Base-by-base conservation (phyloP, 2,888 invertebrate species). In the Cataglyphis rosenhaueri region DNA sequence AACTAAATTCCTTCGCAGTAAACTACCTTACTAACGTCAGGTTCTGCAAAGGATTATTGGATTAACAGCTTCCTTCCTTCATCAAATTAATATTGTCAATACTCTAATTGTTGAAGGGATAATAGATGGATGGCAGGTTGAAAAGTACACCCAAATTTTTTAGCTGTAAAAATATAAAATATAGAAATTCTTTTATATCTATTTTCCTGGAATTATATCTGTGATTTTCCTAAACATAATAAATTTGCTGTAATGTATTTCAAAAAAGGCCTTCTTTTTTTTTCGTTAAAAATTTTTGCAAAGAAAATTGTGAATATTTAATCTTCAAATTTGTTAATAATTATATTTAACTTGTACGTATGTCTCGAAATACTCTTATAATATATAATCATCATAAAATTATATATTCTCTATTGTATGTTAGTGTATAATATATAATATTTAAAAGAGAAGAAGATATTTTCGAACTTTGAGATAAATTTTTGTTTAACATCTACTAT, bases 21-120 rank as follows among this genome's bases (percentile, higher is more conserved):
- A 87, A 32, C 89, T 86, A 71, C 87, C 10, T 91, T 92, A 87
- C 75, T 91, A 84, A 52, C 87, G n/a, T 82, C 10, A 35, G 90
- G 57, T 79, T 82, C 29, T 25, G 1, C 6, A 1, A 21, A 2
- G 65, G 52, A 25, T 6, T 35, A 32, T 15, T 73, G 6, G 25
- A n/a, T 4, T 48, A 18, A 29, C 15, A 55, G 29, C n/a, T n/a
- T 57, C 38, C 15, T 55, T 1, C 1, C 3, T 38, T 71, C 41
- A 44, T 4, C 4, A 32, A 64, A 75, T 68, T 35, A 32, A 2
- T 15, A 41, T 1, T 38, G 15, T 18, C 21, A 25, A 41, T 18
- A 5, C 0, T 18, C 5, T 15, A 21, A 48, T 48, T 61, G 21
- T 64, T 0, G 5, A 2, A 59, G 41, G 41, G 21, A n/a, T 35